Base-by-base conservation (phyloP, 2,113 vertebrate genomes). In the Colinus virginianus region DNA sequence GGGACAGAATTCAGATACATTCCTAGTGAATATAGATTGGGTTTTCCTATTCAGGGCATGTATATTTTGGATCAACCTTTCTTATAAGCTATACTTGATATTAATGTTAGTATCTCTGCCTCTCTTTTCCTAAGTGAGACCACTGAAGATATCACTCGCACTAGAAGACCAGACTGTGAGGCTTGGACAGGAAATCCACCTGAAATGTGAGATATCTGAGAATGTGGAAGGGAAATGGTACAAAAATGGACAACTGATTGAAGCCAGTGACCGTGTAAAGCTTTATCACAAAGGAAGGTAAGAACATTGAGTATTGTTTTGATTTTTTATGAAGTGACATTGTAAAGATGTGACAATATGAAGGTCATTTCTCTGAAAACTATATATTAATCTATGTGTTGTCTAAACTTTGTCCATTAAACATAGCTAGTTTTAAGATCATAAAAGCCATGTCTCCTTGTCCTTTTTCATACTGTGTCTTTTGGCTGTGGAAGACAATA, bases 191-290 rank as follows among this genome's bases (percentile, higher is more conserved):
- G 98, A 99, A 74, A 95, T 99, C 23, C 98, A 98, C 90, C 70
- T 99, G 85, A 98, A 98, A 91, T 99, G 99, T 97, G 99, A 99
- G 97, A 98, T 99, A 93, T 99, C 99, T 45, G 98, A 98, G 81
- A 98, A 99, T 0, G 97, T 99, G 53, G 70, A 98, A 36, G 99
- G 99, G 20, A 99, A 98, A 71, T 99, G 99, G 99, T 99, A 99
- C 92, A 98, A 99, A 96, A 99, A 99, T 16, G 99, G 99, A 15
- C 98, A 99, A 87, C 95, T 98, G 51, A 94, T 99, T 40, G 98
- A 99, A 96, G 97, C 98, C 36, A 98, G 96, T 64, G 99, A 99
- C 55, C 99, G 97, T 55, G 90, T 99, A 75, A 99, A 97, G 90
- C 96, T 99, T 78, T 92, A 98, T 62, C 99, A 99, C 95, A 99